Percentiles rank a stretch among this genome's conserved stretches.
phyloP scores from a whole-genome alignment of 2,888 invertebrate species.

The Caenorhabditis sp. region DNA sequence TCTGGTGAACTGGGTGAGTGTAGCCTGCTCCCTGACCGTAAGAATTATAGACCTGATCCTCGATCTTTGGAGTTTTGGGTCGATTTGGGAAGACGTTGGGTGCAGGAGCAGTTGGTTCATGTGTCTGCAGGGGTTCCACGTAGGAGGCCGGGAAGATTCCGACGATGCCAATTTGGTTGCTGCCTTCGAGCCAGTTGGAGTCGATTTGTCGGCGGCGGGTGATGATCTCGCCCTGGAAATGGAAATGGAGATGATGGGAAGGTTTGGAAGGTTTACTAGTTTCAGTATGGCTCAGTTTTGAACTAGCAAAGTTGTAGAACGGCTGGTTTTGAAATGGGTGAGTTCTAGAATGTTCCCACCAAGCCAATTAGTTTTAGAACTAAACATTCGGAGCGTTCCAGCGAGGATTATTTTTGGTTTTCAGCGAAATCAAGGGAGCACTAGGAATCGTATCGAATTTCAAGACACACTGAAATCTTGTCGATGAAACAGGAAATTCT shows the following conservation, averaged over 20 bases:
- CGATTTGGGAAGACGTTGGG: constrained; percentile 60
- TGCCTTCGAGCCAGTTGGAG: constrained; percentile 79
- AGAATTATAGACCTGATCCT: background rate
- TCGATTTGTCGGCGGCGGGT: constrained; percentile 76
- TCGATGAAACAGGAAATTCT: too few relatives aligned
- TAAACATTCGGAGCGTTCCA: too few relatives aligned
- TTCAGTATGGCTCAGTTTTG: background rate
- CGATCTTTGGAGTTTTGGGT: constrained; percentile 74
- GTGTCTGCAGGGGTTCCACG: constrained; percentile 61
- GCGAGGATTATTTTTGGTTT: too few relatives aligned
- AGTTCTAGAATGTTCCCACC: too few relatives aligned
- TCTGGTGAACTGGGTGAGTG: background rate
- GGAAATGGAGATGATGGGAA: too few relatives aligned
- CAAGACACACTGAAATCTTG: too few relatives aligned
- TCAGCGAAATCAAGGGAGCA: too few relatives aligned
- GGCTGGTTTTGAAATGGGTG: too few relatives aligned
- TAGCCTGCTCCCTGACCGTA: background rate
- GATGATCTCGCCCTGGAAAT: constrained; percentile 75
- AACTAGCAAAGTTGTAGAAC: too few relatives aligned
- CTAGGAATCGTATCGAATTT: too few relatives aligned
- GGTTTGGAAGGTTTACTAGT: too few relatives aligned
- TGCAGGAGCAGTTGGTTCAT: background rate
- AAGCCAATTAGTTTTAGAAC: too few relatives aligned
- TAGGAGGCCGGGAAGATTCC: constrained; percentile 81
- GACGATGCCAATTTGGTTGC: constrained; percentile 76